phyloP scores from a whole-genome alignment of 2,888 invertebrate species.

The Thereva unica region DNA sequence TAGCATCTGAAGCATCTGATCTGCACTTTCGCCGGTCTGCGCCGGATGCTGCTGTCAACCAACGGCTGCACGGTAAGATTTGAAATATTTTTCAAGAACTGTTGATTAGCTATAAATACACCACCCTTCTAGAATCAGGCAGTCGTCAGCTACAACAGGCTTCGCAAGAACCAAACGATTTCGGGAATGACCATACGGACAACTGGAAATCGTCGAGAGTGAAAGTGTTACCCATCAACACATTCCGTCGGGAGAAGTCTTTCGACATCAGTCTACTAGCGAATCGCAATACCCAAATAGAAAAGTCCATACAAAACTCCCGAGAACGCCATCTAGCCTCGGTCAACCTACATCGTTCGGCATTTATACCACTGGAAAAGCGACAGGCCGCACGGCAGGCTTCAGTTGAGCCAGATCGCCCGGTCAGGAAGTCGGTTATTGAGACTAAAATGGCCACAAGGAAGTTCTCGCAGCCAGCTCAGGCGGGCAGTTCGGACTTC shows the following conservation, averaged over 20 bases:
- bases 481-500: constrained; percentile 27
- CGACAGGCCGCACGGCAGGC: background rate
- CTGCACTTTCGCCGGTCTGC: constrained; percentile 16
- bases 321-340: constrained; percentile 15
- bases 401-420: background rate
- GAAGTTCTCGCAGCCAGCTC: constrained; percentile 37
- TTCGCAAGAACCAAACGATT: background rate
- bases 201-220: constrained; percentile 25
- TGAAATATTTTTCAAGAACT: no score
- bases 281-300: constrained; percentile 21
- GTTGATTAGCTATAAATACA: no score
- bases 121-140: no score
- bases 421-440: background rate
- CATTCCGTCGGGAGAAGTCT: constrained; percentile 41
- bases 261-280: constrained; percentile 39
- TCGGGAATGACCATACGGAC: no score
- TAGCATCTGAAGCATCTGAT: constrained; percentile 37
- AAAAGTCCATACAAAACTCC: background rate
- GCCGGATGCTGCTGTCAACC: background rate
- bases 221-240: constrained; percentile 18
- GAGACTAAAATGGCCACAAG: constrained; percentile 19
- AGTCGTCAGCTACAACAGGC: constrained; percentile 3
- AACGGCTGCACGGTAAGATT: constrained; percentile 8
- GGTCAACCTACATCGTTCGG: background rate
- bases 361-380: constrained; percentile 5